Base-by-base conservation (phyloP, 2,888 invertebrate genomes). In the Elaeidobius kamerunicus region DNA sequence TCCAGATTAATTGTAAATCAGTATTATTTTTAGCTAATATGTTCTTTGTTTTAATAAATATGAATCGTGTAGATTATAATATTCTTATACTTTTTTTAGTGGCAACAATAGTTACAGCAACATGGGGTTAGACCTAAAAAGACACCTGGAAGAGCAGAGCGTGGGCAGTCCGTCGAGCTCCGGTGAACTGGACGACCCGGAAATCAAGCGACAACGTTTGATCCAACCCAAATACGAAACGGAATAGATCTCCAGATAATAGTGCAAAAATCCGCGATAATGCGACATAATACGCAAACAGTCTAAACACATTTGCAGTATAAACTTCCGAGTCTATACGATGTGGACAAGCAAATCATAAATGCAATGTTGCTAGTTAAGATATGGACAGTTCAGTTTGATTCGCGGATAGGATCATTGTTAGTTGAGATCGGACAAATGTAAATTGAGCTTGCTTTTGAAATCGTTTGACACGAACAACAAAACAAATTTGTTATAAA, bases 81-180 rank as follows among this genome's bases (percentile, higher is more conserved):
- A n/a, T 28, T 28, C 14, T 9, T 14, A 35, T 32, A 40, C 44
- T 51, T 18, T 30, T 55, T 55, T 39, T 14, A 53, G 57, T 32
- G 57, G 63, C 43, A 65, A 67, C 48, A 65, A 64, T 48, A 68
- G 63, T 60, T 69, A 68, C 55, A 61, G 61, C 52, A 68, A 56
- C 53, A 60, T 67, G 27, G 70, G 71, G 35, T 55, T 72, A 57
- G 73, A 73, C 58, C 59, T 74, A 52, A 73, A 74, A 55, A 64
- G 72, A 62, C 73, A 73, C 56, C 53, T 69, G 51, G 69, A 69
- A 39, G 71, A 71, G 30, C 70, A 70, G 60, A 69, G 67, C 53
- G 62, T 66, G 35, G 72, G 67, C 30, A 71, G 71, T 60, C 68
- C 69, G n/a, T 70, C 71, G 5, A 68, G 68, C 51, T 64, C 67